Evolutionary conservation across 1,140 invertebrate species (phyloP), one percentile per base, ranked within the genome.

Genomic region (Teleopsis dalmanni): DNA sequence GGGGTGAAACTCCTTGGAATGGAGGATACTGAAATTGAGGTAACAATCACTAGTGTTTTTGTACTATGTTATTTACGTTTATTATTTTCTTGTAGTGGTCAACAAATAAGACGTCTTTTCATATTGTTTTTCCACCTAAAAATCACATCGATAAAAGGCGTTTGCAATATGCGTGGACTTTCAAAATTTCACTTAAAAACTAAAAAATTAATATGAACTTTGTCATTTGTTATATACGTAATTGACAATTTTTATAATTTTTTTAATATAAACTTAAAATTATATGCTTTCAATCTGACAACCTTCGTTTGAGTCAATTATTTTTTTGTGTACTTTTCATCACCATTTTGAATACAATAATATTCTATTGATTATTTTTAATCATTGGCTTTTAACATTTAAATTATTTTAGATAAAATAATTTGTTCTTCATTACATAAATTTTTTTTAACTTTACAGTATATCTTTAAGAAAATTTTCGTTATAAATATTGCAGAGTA

Each of bases 131-230:
- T 16, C 66, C 66, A 1, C 60, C 62, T 0, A 70, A 70, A 27
- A 31, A 67, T 40, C 60, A 56, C 11, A 62, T 70, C 9, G 66
- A 70, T 41, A 67, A 65, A 35, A 48, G 51, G 8, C 52, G 60
- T 0, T 33, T 70, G 8, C 56, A 62, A 14, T 64, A 42, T 13
- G 66, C 62, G 21, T 70, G 64, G 63, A 60, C 64, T 4, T 67
- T 69, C 36, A 70, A 65, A 50, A 64, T 70, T 22, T 57, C 13
- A 29, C 27, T 13, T 8, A 29, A 29, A 29, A 29, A 13, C 27
- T 29, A 29, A 29, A 8, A 29, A 29, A 8, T 29, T 29, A 29
- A 29, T 29, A 8, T 29, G 13, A 8, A 29, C 7, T 8, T 8
- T 29, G 13, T 8, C 27, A 29, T 29, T 13, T 29, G 13, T 13